These are phyloP conservation scores for Potamarius usumacintae DNA, from an alignment of 2,113 vertebrate genomes.

Conservation along the genomic window DNA sequence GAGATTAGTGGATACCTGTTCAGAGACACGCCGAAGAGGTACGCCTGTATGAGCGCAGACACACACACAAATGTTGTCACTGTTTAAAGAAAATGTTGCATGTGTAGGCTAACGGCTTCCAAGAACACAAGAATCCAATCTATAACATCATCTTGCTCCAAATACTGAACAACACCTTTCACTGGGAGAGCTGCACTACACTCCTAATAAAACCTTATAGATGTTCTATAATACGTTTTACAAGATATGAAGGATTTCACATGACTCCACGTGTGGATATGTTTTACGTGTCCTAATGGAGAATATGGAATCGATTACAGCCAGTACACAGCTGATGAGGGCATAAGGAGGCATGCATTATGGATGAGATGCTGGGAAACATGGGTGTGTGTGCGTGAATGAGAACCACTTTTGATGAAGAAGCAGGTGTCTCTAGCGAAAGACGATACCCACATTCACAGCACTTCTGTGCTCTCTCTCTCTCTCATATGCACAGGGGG, in stretches of 20 bases:
- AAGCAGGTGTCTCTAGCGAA: conserved; percentile 44
- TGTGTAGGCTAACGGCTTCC: neutral
- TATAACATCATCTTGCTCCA: neutral
- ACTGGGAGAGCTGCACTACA: neutral
- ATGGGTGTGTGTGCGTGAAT: conserved; percentile 46
- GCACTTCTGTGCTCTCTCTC: neutral
- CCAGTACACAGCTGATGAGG: conserved; percentile 49
- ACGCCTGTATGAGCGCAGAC: conserved; percentile 32
- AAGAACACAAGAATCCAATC: neutral
- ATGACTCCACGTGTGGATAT: conserved; percentile 30
- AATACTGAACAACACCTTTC: neutral
- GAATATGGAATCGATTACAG: conserved; percentile 59
- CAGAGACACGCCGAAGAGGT: conserved; percentile 95
- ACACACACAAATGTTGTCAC: neutral
- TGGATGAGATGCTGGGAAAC: conserved; percentile 65
- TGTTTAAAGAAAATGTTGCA: neutral
- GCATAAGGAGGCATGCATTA: conserved; percentile 65
- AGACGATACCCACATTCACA: neutral
- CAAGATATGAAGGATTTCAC: neutral
- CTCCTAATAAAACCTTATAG: neutral
- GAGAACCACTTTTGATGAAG: conserved; percentile 52
- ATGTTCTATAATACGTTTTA: conserved; percentile 1
- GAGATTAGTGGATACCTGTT: conserved; percentile 96
- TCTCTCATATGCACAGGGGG: conserved; percentile 1
- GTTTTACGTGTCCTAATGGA: conserved; percentile 60